Percentiles rank a stretch among this genome's conserved stretches.
These are phyloP conservation scores for Rhinoraja longicauda DNA, from an alignment of 2,797 vertebrate genomes.

Conservation along the genomic window DNA sequence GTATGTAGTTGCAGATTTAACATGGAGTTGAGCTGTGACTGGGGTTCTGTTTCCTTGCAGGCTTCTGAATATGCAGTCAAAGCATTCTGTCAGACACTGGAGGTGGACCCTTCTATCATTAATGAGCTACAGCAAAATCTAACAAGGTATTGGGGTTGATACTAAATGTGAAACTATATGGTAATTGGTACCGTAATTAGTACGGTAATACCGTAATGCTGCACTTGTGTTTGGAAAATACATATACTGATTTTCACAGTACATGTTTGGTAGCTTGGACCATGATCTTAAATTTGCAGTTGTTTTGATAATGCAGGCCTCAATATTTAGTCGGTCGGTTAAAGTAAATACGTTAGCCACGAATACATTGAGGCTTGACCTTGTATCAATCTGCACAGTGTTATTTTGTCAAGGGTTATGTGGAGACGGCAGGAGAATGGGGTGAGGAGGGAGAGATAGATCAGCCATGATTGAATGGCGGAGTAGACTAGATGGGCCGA, in stretches of 20 bases:
- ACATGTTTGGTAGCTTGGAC: background rate
- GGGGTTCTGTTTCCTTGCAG: background rate
- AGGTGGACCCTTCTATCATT: background rate
- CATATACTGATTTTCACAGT: background rate
- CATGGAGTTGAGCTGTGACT: background rate
- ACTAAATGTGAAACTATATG: background rate
- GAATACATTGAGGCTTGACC: background rate
- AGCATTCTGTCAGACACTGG: background rate
- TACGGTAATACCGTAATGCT: too few species aligned
- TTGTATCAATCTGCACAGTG: background rate
- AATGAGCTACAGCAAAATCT: fast-evolving
- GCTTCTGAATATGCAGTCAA: background rate
- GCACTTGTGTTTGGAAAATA: background rate
- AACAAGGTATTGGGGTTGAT: background rate
- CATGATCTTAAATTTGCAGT: background rate
- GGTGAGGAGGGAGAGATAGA: too few species aligned
- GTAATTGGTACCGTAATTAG: too few species aligned
- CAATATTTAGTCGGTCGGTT: background rate
- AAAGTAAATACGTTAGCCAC: background rate
- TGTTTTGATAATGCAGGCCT: background rate
- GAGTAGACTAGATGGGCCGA: too few species aligned
- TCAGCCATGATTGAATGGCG: too few species aligned
- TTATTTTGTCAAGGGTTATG: background rate
- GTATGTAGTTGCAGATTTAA: background rate
- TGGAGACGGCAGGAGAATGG: too few species aligned